These are phyloP conservation scores for Nysson spinosus DNA, from an alignment of 2,888 invertebrate genomes.

Conservation along the genomic window DNA sequence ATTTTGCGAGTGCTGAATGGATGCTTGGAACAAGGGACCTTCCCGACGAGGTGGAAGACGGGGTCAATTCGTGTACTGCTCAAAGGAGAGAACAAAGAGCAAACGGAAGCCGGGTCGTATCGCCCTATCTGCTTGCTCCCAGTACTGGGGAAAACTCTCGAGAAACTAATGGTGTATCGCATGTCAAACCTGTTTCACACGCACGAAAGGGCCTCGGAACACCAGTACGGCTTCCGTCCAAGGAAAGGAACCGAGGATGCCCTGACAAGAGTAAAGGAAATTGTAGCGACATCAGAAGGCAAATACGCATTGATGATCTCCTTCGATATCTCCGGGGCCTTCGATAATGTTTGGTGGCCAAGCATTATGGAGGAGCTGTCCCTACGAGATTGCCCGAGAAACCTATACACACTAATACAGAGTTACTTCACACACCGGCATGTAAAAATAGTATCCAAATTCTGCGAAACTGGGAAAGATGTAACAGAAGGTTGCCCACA, in stretches of 20 bases:
- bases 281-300: not conserved
- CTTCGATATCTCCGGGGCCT: slow-evolving; percentile 11
- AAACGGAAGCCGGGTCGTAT: not conserved
- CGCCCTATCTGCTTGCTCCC: slow-evolving; percentile 11
- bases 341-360: slow-evolving; percentile 18
- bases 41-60: not conserved
- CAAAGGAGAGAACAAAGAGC: not conserved
- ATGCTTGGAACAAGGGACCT: not conserved
- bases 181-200: not conserved
- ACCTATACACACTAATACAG: not conserved
- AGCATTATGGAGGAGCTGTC: not conserved
- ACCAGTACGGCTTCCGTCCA: not conserved
- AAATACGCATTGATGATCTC: not conserved
- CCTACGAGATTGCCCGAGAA: not conserved
- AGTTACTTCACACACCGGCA: not conserved
- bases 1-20: no score
- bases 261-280: not conserved
- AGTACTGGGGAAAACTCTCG: not conserved
- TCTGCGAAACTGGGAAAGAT: not conserved
- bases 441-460: not conserved
- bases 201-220: not conserved
- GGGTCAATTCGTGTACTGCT: not conserved
- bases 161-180: not conserved
- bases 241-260: slow-evolving; percentile 4
- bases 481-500: not conserved